Conservation (phyloP, 1,140 invertebrate genomes). For the Chlorops oryzae region DNA sequence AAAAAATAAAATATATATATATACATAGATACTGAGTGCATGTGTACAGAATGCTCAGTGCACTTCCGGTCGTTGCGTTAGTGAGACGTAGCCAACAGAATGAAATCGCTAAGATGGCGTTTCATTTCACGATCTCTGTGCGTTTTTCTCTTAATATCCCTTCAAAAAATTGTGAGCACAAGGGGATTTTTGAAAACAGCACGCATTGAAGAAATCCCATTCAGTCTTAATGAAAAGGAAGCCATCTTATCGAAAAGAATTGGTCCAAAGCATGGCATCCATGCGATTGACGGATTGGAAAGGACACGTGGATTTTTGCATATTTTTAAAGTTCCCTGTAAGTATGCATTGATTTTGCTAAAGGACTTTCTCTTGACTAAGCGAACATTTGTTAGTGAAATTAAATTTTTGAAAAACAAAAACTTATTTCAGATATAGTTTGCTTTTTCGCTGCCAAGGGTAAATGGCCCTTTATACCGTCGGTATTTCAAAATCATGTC, state of each 20-base stretch:
- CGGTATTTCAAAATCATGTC: slow-evolving; percentile 37
- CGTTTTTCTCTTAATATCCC: too few relatives aligned
- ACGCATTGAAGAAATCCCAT: slow-evolving; percentile 38
- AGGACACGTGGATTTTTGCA: slow-evolving; percentile 36
- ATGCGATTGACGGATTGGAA: slow-evolving; percentile 33
- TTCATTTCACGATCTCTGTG: too few relatives aligned
- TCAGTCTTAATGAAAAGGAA: slow-evolving; percentile 9
- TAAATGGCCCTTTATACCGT: slow-evolving; percentile 43
- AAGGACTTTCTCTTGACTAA: background rate
- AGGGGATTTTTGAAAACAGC: slow-evolving; percentile 29
- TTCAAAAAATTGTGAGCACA: too few relatives aligned
- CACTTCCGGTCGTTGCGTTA: too few relatives aligned
- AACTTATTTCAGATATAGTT: slow-evolving; percentile 33
- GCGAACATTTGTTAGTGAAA: background rate
- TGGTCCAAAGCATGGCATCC: slow-evolving; percentile 22
- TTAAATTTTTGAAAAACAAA: too few relatives aligned
- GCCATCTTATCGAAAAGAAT: background rate
- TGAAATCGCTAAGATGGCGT: too few relatives aligned
- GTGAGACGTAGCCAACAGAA: too few relatives aligned
- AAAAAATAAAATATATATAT: too few relatives aligned
- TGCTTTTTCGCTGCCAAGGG: slow-evolving; percentile 45
- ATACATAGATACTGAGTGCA: too few relatives aligned
- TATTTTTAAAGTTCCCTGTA: slow-evolving; percentile 42
- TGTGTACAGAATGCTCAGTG: too few relatives aligned
- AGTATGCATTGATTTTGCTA: slow-evolving; percentile 1